Base-by-base conservation (phyloP, 2,888 invertebrate species). In the Julus scandinavius region DNA sequence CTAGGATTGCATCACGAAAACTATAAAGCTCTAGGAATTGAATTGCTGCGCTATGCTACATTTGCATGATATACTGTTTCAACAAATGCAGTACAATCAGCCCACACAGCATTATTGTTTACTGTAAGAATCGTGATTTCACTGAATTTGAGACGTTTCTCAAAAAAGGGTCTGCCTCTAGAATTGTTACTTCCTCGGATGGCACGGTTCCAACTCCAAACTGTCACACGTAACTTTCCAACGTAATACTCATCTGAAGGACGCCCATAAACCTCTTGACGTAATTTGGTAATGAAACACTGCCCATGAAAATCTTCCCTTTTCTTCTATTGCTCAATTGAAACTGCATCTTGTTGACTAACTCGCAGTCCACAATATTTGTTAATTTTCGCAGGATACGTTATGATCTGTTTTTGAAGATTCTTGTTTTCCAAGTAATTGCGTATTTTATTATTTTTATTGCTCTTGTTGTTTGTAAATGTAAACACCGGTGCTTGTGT, bases 211-310 rank as follows among this genome's bases (percentile, higher is more conserved):
- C 80, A 80, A 80, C 38, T 80, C 20, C 6, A 2, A 38, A 80
- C 38, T 80, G 80, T 80, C 38, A 29, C 20, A 6, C 1, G 20
- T 38, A 1, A 38, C n/a, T 80, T 80, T 72, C 63, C 13, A 80
- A 72, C 72, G 80, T 80, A 29, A 20, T 3, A 2, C 15, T 29
- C 38, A 3, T 80, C 13, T 38, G 80, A 80, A 80, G 80, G 80
- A 80, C 80, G 38, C 38, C 11, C 80, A 38, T 38, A 13, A 38
- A 38, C 80, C 1, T n/a, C 13, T 5, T 80, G 80, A 80, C 80
- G 80, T 80, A 80, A 80, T 80, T 80, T 80, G 80, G 38, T 80
- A 80, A 80, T 80, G 80, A 80, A 80, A 20, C 29, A 72, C 38
- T 29, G 80, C 29, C 80, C 29, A 38, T 80, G 80, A 38, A 80